Evolutionary conservation across 2,797 vertebrate genomes (phyloP).

Genomic region (Fistularia commersonii): DNA sequence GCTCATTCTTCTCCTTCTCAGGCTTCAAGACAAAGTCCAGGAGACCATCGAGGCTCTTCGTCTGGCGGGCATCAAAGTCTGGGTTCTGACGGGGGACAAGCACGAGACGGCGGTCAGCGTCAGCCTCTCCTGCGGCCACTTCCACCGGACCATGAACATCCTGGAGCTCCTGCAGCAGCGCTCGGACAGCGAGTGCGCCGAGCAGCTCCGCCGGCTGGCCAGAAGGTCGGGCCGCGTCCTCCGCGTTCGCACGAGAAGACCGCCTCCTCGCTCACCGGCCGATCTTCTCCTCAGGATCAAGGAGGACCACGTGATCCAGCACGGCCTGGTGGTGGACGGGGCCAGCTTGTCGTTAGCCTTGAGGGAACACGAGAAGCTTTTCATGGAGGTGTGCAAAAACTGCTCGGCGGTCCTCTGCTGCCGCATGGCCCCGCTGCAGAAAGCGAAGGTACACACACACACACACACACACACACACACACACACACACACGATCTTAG

Average conservation of each 20-base stretch:
- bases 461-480: neutral
- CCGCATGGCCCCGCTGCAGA: conserved; percentile 96
- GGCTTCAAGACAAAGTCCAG: conserved; percentile 94
- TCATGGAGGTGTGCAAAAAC: conserved; percentile 96
- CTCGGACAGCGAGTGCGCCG: conserved; percentile 89
- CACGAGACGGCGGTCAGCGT: conserved; percentile 95
- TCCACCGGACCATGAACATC: conserved; percentile 95
- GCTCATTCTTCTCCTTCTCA: too few relatives aligned
- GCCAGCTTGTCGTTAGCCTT: conserved; percentile 94
- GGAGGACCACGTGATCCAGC: conserved; percentile 95
- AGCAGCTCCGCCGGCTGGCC: conserved; percentile 85
- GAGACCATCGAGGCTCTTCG: conserved; percentile 94
- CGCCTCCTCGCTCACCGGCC: neutral
- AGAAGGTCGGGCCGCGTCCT: conserved; percentile 76
- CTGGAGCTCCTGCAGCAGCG: conserved; percentile 91
- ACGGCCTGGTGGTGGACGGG: conserved; percentile 94
- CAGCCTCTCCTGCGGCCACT: conserved; percentile 95
- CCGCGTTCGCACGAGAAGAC: neutral
- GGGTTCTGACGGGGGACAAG: conserved; percentile 97
- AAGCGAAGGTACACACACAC: conserved; percentile 85
- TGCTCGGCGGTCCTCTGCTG: conserved; percentile 95
- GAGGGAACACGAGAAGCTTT: conserved; percentile 94
- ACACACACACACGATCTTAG: too few relatives aligned
- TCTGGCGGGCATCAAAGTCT: conserved; percentile 94
- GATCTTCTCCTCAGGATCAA: conserved; percentile 77